Percentiles rank a stretch among this genome's conserved stretches.
Conservation (phyloP, 2,797 vertebrate species). For the Gorsachius magnificus region DNA sequence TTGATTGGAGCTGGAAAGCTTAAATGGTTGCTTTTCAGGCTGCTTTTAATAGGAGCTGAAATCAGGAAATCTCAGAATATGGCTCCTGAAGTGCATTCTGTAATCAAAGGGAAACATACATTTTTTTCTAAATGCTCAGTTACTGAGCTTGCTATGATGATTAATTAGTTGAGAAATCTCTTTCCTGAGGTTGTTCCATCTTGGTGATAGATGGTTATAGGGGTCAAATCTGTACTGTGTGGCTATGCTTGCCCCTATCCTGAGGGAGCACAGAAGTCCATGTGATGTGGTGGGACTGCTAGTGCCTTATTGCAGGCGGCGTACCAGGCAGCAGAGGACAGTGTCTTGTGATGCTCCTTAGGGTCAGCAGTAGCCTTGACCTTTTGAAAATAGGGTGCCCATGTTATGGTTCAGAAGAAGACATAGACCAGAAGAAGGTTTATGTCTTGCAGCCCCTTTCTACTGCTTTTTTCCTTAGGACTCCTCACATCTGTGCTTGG, state of each 20-base stretch:
- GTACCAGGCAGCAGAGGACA: not conserved
- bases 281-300: not conserved
- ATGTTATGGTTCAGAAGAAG: not conserved
- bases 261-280: not conserved
- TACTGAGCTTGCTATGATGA: not conserved
- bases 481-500: not conserved
- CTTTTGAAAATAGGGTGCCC: not conserved
- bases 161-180: not conserved
- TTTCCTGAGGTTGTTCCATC: not conserved
- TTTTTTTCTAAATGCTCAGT: not conserved
- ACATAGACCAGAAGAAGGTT: not conserved
- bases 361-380: not conserved
- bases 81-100: not conserved
- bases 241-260: not conserved
- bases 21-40: not conserved
- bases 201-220: not conserved
- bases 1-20: not conserved
- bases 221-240: not conserved
- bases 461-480: not conserved
- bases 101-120: not conserved
- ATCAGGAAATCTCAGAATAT: not conserved
- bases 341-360: not conserved
- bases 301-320: fast-evolving
- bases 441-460: not conserved
- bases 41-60: constrained; percentile 17